phyloP scores from a whole-genome alignment of 2,113 vertebrate species.

The Sorex fumeus region DNA sequence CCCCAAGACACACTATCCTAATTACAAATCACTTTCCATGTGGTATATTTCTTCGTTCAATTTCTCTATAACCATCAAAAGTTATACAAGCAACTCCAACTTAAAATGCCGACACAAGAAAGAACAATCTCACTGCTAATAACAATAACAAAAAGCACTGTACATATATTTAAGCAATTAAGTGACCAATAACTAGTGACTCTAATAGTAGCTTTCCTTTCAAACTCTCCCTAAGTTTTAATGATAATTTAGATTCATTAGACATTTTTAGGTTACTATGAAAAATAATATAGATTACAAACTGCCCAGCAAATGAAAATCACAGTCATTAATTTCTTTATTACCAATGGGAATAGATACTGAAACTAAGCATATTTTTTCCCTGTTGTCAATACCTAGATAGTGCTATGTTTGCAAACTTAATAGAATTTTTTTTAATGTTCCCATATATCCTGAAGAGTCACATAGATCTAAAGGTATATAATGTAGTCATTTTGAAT shows the following conservation, averaged over 20 bases:
- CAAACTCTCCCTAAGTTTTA: slow-evolving; percentile 50
- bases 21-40: slow-evolving; percentile 1
- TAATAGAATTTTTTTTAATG: not conserved
- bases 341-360: not conserved
- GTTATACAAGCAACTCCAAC: not conserved
- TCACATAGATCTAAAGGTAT: not conserved
- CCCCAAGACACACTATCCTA: not conserved
- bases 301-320: slow-evolving; percentile 45
- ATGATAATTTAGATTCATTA: slow-evolving; percentile 54
- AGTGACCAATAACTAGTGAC: not conserved
- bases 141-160: not conserved
- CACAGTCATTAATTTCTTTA: slow-evolving; percentile 15
- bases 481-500: not conserved
- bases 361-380: not conserved
- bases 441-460: not conserved
- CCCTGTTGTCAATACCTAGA: not conserved
- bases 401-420: slow-evolving; percentile 31
- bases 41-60: not conserved
- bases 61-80: slow-evolving; percentile 32
- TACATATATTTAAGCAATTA: slow-evolving; percentile 1
- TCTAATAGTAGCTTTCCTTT: not conserved
- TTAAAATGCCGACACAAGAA: not conserved
- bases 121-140: not conserved
- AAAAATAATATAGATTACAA: slow-evolving; percentile 50
- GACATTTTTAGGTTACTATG: slow-evolving; percentile 6